Conservation (phyloP, 2,888 invertebrate genomes). For the Philereme transversata region DNA sequence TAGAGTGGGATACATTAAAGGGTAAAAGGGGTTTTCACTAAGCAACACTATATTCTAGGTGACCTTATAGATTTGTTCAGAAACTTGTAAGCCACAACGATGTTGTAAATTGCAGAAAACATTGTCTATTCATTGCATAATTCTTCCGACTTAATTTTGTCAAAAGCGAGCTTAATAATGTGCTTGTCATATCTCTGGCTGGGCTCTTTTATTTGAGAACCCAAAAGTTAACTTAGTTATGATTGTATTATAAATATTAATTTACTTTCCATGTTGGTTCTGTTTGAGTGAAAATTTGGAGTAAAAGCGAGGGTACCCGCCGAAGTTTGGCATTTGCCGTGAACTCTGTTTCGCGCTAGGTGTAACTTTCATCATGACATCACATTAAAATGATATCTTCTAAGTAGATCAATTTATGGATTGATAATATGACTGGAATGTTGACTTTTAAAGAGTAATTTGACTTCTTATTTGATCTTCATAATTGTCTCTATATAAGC, state of each 20-base stretch:
- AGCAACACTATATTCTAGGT: too few species aligned
- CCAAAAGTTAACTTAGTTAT: constrained; percentile 25
- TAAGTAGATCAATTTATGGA: constrained; percentile 10
- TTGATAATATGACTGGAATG: constrained; percentile 5
- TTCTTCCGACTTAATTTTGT: constrained; percentile 8
- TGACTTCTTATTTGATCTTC: too few species aligned
- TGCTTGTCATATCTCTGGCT: constrained; percentile 12
- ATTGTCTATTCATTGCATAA: constrained; percentile 10
- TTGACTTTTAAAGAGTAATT: too few species aligned
- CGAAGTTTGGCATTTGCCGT: constrained; percentile 20
- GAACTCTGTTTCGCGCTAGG: constrained; percentile 8
- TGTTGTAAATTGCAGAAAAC: constrained; percentile 10
- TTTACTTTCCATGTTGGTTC: constrained; percentile 28
- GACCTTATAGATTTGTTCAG: too few species aligned
- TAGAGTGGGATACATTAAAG: too few species aligned
- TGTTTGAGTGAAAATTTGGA: constrained; percentile 18
- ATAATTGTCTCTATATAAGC: too few species aligned
- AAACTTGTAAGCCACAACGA: neutral
- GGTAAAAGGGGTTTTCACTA: too few species aligned
- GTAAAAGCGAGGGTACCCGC: constrained; percentile 13
- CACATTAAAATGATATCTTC: constrained; percentile 3
- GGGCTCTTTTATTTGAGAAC: constrained; percentile 22
- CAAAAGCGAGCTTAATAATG: constrained; percentile 13
- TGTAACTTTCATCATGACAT: constrained; percentile 15
- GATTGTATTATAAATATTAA: constrained; percentile 31